Percentiles rank a stretch among this genome's conserved stretches.
phyloP scores from a whole-genome alignment of 2,113 vertebrate species.

The Chaetodon trifascialis region DNA sequence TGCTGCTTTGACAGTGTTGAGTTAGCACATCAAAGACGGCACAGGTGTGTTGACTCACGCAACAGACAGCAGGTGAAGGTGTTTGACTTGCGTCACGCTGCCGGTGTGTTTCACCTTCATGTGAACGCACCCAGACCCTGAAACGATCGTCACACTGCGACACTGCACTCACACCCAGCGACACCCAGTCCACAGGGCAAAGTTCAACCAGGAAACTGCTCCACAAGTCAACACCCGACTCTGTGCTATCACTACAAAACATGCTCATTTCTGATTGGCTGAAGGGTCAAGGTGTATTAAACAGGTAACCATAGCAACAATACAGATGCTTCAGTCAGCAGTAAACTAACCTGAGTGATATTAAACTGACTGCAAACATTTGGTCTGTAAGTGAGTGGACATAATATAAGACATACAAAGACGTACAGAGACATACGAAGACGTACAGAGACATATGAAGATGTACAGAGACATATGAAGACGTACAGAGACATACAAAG shows the following conservation, averaged over 20 bases:
- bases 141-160: background rate
- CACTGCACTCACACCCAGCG: background rate
- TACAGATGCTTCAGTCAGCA: background rate
- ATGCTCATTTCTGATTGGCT: background rate
- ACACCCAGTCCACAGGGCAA: background rate
- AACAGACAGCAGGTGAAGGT: background rate
- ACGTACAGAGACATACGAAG: too few species aligned
- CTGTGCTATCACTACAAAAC: background rate
- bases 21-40: background rate
- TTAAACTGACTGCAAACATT: background rate
- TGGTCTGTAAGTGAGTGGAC: background rate
- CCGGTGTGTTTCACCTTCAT: background rate
- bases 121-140: background rate
- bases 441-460: background rate
- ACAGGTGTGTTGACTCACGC: background rate
- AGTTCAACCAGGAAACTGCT: background rate
- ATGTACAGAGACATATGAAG: background rate
- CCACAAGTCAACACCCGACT: background rate
- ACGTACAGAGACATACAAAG: too few species aligned
- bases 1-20: too few species aligned
- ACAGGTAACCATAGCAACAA: conserved; percentile 4
- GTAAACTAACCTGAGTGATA: background rate
- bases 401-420: too few species aligned
- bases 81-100: background rate
- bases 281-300: too few species aligned